These are phyloP conservation scores for Pachycephus smyrnensis DNA, from an alignment of 2,888 invertebrate species.

Conservation along the genomic window DNA sequence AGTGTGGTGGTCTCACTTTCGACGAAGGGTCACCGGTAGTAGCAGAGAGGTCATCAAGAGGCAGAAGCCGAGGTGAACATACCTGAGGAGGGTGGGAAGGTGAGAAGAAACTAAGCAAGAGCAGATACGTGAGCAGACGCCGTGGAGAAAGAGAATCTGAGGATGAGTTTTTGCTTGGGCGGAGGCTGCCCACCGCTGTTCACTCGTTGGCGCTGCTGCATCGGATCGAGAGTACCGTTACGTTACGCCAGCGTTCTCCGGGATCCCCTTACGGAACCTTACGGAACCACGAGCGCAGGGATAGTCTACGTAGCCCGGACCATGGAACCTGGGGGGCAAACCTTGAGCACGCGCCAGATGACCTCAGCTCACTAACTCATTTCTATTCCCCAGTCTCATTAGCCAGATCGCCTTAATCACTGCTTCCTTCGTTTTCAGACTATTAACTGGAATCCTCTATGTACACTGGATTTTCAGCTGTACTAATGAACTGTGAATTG, in stretches of 20 bases:
- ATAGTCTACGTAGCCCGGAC: neutral
- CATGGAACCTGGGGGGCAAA: constrained; percentile 15
- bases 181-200: constrained; percentile 25
- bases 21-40: too few relatives aligned
- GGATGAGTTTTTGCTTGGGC: constrained; percentile 35
- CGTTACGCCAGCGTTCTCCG: constrained; percentile 20
- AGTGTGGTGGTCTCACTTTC: too few relatives aligned
- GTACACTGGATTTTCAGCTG: neutral
- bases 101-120: too few relatives aligned
- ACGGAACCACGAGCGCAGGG: constrained; percentile 6
- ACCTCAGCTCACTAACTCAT: constrained; percentile 25
- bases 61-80: too few relatives aligned
- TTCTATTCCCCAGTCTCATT: constrained; percentile 13
- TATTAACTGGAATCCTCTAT: too few relatives aligned
- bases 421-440: too few relatives aligned
- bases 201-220: constrained; percentile 15
- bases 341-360: constrained; percentile 26
- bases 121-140: neutral
- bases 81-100: too few relatives aligned
- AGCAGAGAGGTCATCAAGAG: too few relatives aligned
- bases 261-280: constrained; percentile 13
- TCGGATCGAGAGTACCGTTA: constrained; percentile 38
- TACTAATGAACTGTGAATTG: too few relatives aligned
- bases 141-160: constrained; percentile 4
- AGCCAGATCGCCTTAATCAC: neutral